Base-by-base conservation (phyloP, 1,140 invertebrate genomes). In the Reticulitermes speratus region DNA sequence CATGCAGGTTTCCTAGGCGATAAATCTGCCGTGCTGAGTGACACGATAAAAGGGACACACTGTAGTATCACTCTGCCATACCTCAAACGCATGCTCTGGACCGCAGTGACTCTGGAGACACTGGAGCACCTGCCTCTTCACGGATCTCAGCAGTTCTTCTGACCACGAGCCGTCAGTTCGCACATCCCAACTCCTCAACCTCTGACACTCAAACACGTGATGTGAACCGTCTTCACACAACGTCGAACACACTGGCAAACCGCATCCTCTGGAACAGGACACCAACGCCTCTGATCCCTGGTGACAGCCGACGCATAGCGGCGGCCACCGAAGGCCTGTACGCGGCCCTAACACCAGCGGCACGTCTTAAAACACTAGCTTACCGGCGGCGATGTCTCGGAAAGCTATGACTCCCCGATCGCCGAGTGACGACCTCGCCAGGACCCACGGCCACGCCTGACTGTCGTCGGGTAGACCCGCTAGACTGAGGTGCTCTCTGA, bases 351-450 rank as follows among this genome's bases (percentile, higher is more conserved):
- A 89, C 25, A 96, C 90, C 6, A 96, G 88, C 0, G 95, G 94
- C 81, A 90, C 90, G 89, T 96, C 95, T 2, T 93, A 90, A 88
- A 95, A 95, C 23, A 96, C 93, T 52, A 95, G 88, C 90, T 96
- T 95, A 44, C 95, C 95, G 11, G 91, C 87, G 30, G 89, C 88
- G 23, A 96, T 94, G 87, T 95, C 92, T 69, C 93, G 90, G 0
- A 89, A 93, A 0, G 95, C 95, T 86, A 96, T 93, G 19, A 96
- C 87, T 23, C 95, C 95, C 11, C 95, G 92, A 3, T 95, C 95
- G 44, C 92, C 92, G 19, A 95, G 87, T 2, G 90, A 88, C 0
- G 94, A 95, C 86, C 91, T 90, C 23, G 88, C 88, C 59, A 95
- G 90, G 7, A 69, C 89, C 91, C 91, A 92, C 48, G 19, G 87